phyloP scores from a whole-genome alignment of 1,140 invertebrate genomes.

The Idris sp. region DNA sequence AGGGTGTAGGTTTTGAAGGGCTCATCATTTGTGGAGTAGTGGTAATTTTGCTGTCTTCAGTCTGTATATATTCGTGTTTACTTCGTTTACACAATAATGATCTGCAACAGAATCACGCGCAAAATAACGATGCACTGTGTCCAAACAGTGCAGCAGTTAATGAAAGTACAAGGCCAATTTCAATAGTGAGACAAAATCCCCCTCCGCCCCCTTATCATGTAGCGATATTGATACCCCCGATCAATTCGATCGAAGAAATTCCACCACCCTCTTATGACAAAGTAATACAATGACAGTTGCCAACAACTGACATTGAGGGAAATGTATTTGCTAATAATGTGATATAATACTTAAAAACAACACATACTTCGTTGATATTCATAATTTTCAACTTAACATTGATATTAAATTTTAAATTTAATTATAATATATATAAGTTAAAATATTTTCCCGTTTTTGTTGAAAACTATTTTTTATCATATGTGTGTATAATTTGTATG shows the following conservation, averaged over 20 bases:
- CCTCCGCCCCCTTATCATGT: slow-evolving; percentile 83
- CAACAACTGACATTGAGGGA: too few relatives aligned
- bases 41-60: slow-evolving; percentile 81
- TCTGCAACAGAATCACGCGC: slow-evolving; percentile 59
- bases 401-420: slow-evolving; percentile 8
- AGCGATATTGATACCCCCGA: slow-evolving; percentile 81
- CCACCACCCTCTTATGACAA: slow-evolving; percentile 84
- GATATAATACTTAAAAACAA: slow-evolving; percentile 15
- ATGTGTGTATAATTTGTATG: slow-evolving; percentile 34
- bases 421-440: slow-evolving; percentile 26
- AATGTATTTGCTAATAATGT: slow-evolving; percentile 35
- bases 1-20: slow-evolving; percentile 81
- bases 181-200: slow-evolving; percentile 67
- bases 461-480: slow-evolving; percentile 36
- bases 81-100: slow-evolving; percentile 63
- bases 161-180: slow-evolving; percentile 62
- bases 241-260: slow-evolving; percentile 75
- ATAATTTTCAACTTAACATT: slow-evolving; percentile 15
- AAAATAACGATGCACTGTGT: slow-evolving; percentile 58
- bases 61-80: slow-evolving; percentile 77
- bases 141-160: slow-evolving; percentile 47
- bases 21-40: slow-evolving; percentile 83
- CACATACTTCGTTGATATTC: slow-evolving; percentile 17
- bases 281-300: slow-evolving; percentile 79
- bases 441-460: too few relatives aligned